Base-by-base conservation (phyloP, 2,797 vertebrate genomes). In the Garrulus glandarius region DNA sequence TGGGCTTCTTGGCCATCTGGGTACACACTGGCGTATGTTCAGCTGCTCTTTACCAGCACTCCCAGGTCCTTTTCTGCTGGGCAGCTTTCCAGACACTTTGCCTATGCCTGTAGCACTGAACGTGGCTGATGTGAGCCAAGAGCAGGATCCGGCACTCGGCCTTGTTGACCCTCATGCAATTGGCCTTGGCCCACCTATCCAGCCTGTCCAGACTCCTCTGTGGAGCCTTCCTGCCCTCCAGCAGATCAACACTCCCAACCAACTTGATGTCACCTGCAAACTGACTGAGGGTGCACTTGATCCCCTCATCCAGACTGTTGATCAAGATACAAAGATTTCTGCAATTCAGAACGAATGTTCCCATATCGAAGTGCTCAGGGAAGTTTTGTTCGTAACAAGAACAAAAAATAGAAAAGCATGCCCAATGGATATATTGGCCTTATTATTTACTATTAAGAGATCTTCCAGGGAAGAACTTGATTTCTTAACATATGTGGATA, bases 401-500 rank as follows among this genome's bases (percentile, higher is more conserved):
- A 68, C 10, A 64, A 83, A 69, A 76, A 52, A 3, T 0, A 60
- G 34, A 34, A 82, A 60, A 79, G 53, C 19, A 69, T 4, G 13
- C 17, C 27, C 1, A 79, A 17, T 1, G 4, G 43, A 49, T 37
- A 59, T 4, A 29, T 9, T 60, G 21, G 29, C 15, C 6, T 69
- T 22, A 47, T 63, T 55, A 68, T 75, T 70, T 67, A 57, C 21
- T 60, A 59, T 79, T 82, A 79, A 68, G 30, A 72, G 17, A 50
- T 32, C 21, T 65, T 60, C 72, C 17, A 37, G 46, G n/a, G 69
- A 55, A 55, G 17, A 89, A 81, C 13, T 44, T 41, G 11, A 55
- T 55, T 29, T 34, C 29, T 74, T 41, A 39, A 84, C 2, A 1
- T 22, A 52, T 3, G 3, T 1, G 0, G 15, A 41, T 14, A 41